Percentiles rank a stretch among this genome's conserved stretches.
Evolutionary conservation across 35 echinoderm and acorn worm species (phyloP).

Genomic region (Nesometra sesokonis): DNA sequence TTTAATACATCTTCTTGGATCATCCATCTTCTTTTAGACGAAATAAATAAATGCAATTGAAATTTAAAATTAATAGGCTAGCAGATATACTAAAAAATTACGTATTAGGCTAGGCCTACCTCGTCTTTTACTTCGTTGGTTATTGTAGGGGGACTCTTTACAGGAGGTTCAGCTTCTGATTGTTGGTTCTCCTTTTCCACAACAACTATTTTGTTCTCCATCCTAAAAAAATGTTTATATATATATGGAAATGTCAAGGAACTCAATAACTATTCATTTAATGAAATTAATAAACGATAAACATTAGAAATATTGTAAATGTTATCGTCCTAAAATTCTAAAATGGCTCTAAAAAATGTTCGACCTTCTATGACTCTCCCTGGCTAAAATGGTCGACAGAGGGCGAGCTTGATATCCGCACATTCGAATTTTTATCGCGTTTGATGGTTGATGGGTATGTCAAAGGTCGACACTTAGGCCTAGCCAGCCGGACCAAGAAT

Average conservation of each 20-base stretch:
- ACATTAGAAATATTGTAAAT: not conserved
- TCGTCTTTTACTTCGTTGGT: not conserved
- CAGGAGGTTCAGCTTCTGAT: not conserved
- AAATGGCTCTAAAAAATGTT: not conserved
- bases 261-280: not conserved
- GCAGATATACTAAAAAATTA: too few species aligned
- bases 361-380: not conserved
- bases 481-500: too few species aligned
- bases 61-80: too few species aligned
- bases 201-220: not conserved
- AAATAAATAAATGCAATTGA: too few species aligned
- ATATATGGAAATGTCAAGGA: not conserved
- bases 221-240: not conserved
- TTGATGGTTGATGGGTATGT: too few species aligned
- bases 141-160: not conserved
- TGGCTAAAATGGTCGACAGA: not conserved
- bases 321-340: not conserved
- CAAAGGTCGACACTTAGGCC: too few species aligned
- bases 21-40: too few species aligned
- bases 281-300: not conserved
- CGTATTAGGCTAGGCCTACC: not conserved
- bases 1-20: too few species aligned
- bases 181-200: not conserved
- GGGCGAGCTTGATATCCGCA: not conserved
- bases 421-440: too few species aligned